These are phyloP conservation scores for Myiopsitta monachus DNA, from an alignment of 2,113 vertebrate species.

Conservation along the genomic window DNA sequence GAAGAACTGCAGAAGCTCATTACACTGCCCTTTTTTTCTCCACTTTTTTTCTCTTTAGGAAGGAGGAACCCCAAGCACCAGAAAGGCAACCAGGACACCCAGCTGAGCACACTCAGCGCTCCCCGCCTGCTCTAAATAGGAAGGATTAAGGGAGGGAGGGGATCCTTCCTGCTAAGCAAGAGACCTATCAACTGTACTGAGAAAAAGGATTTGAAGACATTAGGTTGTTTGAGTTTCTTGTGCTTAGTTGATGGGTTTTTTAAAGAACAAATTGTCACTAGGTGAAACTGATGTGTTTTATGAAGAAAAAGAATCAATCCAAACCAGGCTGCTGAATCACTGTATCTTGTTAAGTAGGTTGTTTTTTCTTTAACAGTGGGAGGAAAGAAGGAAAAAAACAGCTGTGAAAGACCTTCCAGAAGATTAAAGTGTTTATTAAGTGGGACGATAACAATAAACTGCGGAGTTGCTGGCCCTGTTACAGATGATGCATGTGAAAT, in stretches of 20 bases:
- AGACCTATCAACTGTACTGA: neutral
- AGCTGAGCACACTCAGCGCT: neutral
- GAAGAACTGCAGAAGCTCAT: neutral
- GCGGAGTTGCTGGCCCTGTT: neutral
- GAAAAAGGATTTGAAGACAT: neutral
- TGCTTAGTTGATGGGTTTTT: neutral
- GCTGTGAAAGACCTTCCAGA: neutral
- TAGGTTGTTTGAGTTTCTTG: neutral
- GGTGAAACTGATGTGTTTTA: neutral
- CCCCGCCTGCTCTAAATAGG: neutral
- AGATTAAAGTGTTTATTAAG: slow-evolving; percentile 9
- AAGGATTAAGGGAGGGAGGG: neutral
- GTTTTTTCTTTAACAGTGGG: neutral
- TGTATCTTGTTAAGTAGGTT: neutral
- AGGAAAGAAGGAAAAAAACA: slow-evolving; percentile 17
- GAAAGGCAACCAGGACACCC: neutral
- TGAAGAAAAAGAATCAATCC: neutral
- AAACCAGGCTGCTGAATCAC: neutral
- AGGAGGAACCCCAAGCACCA: neutral
- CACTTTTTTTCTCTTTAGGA: neutral
- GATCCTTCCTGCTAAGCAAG: neutral
- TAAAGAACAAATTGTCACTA: neutral
- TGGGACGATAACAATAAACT: neutral
- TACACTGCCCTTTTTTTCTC: neutral
- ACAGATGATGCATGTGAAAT: slow-evolving; percentile 26